Percentiles rank a stretch among this genome's conserved stretches.
These are phyloP conservation scores for Leistus spinibarbis DNA, from an alignment of 2,888 invertebrate species.

Conservation along the genomic window DNA sequence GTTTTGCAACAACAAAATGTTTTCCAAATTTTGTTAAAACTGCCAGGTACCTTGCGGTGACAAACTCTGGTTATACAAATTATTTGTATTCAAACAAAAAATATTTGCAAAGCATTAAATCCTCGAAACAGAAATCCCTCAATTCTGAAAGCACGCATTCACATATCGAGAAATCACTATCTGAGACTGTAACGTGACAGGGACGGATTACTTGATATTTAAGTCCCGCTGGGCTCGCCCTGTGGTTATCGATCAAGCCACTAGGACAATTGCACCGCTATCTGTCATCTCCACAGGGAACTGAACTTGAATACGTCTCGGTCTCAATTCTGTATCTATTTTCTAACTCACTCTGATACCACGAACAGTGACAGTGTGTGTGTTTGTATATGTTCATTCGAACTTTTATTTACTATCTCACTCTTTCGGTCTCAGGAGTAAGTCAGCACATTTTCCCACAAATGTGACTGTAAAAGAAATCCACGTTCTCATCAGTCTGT, in stretches of 20 bases:
- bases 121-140: too few species aligned
- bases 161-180: constrained; percentile 15
- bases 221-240: constrained; percentile 11
- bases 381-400: neutral
- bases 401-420: neutral
- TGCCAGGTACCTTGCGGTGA: too few species aligned
- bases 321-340: too few species aligned
- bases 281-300: constrained; percentile 8
- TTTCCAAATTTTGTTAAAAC: too few species aligned
- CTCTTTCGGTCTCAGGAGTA: neutral
- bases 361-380: neutral
- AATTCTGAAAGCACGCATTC: too few species aligned
- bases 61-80: too few species aligned
- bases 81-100: too few species aligned
- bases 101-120: too few species aligned
- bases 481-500: too few species aligned
- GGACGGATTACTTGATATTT: constrained; percentile 32
- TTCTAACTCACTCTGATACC: too few species aligned
- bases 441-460: neutral
- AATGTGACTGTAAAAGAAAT: neutral
- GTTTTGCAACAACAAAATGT: too few species aligned
- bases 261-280: constrained; percentile 4
- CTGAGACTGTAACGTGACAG: constrained; percentile 21
- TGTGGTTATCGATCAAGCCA: constrained; percentile 29
- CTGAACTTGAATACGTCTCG: neutral